Evolutionary conservation across 2,888 invertebrate genomes (phyloP).

Genomic region (Megastigmus dorsalis): DNA sequence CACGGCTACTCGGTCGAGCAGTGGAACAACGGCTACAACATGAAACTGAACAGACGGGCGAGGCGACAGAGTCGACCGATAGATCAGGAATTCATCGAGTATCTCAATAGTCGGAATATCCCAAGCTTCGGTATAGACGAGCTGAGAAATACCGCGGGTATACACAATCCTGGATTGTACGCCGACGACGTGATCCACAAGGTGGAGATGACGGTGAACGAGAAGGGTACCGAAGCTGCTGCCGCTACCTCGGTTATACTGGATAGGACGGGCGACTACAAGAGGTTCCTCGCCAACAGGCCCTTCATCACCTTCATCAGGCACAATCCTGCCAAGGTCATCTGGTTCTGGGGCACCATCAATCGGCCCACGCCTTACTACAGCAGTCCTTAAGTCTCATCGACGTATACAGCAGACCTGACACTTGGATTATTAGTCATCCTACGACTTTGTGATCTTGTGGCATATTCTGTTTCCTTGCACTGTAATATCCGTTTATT

Average conservation of each 20-base stretch:
- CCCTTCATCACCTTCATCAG: slow-evolving; percentile 86
- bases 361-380: slow-evolving; percentile 75
- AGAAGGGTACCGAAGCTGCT: slow-evolving; percentile 83
- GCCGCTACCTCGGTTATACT: slow-evolving; percentile 80
- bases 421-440: neutral
- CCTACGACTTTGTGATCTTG: slow-evolving; percentile 9
- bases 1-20: slow-evolving; percentile 63
- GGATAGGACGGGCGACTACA: slow-evolving; percentile 76
- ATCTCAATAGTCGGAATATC: slow-evolving; percentile 58
- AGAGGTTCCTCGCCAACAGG: slow-evolving; percentile 77
- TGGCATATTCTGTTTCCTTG: slow-evolving; percentile 9
- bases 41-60: slow-evolving; percentile 50
- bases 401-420: too few species aligned
- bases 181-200: slow-evolving; percentile 81
- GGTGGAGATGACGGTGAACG: slow-evolving; percentile 80
- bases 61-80: slow-evolving; percentile 64
- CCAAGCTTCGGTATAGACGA: slow-evolving; percentile 66
- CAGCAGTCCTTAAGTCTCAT: neutral
- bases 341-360: slow-evolving; percentile 84
- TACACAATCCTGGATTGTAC: slow-evolving; percentile 79
- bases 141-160: slow-evolving; percentile 67
- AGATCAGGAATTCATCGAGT: slow-evolving; percentile 62
- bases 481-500: too few species aligned
- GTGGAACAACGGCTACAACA: slow-evolving; percentile 64
- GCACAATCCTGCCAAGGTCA: slow-evolving; percentile 80